Percentiles rank a stretch among this genome's conserved stretches.
Conservation (phyloP, 2,888 invertebrate genomes). For the Terebella lapidaria region DNA sequence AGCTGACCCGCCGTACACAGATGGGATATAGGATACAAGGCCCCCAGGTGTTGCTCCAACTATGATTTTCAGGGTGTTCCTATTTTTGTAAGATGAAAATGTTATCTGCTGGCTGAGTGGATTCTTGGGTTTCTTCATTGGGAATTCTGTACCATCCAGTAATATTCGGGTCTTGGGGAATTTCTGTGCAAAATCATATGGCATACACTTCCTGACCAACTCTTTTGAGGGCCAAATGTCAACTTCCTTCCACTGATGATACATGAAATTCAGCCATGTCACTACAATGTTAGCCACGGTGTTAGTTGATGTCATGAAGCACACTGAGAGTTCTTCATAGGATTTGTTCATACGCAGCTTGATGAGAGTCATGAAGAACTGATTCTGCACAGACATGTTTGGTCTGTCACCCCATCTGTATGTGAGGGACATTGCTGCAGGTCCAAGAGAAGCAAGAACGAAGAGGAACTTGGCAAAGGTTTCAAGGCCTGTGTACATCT, state of each 20-base stretch:
- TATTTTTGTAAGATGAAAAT: constrained; percentile 30
- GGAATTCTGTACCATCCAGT: constrained; percentile 30
- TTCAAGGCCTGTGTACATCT: constrained; percentile 1
- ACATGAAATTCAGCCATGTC: constrained; percentile 1
- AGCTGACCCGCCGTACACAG: constrained; percentile 28
- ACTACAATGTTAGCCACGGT: neutral
- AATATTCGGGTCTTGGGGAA: constrained; percentile 28
- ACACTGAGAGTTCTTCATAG: neutral
- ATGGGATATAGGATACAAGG: constrained; percentile 24
- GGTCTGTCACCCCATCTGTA: neutral
- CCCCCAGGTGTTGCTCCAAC: constrained; percentile 28
- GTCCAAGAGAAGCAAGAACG: neutral
- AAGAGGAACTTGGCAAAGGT: neutral
- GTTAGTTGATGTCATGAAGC: neutral
- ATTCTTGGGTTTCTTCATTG: constrained; percentile 25
- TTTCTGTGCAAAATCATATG: constrained; percentile 7
- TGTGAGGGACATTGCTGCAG: neutral
- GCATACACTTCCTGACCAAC: neutral
- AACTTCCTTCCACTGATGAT: neutral
- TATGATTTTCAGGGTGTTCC: constrained; percentile 28
- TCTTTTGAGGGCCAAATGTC: neutral
- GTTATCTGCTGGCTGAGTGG: constrained; percentile 27
- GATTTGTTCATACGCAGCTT: neutral
- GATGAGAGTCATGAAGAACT: constrained; percentile 3
- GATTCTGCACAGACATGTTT: neutral